Percentiles rank a stretch among this genome's conserved stretches.
Conservation (phyloP, 2,888 invertebrate species). For the Cephalotes varians region DNA sequence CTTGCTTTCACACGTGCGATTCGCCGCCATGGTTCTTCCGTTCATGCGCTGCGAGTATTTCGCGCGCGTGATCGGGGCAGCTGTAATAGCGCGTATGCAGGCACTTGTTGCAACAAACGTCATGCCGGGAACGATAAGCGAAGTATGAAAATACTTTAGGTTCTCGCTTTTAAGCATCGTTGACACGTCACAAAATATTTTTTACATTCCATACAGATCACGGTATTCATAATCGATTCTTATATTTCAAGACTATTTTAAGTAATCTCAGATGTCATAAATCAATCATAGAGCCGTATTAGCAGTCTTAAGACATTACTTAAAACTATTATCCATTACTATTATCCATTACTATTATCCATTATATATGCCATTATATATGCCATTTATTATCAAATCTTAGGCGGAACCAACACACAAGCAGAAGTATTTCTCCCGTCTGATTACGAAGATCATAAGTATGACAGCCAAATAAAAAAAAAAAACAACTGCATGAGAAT, state of each 20-base stretch:
- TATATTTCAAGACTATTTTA: too few species aligned
- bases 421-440: neutral
- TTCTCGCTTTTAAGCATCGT: constrained; percentile 13
- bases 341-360: too few species aligned
- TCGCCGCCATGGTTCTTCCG: constrained; percentile 70
- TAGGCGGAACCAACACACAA: neutral
- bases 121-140: constrained; percentile 36
- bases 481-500: neutral
- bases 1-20: constrained; percentile 75
- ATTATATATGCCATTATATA: too few species aligned
- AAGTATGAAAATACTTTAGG: constrained; percentile 23
- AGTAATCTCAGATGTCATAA: too few species aligned
- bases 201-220: neutral
- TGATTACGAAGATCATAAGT: neutral
- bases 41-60: constrained; percentile 71
- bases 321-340: too few species aligned
- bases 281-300: too few species aligned
- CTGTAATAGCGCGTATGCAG: constrained; percentile 48
- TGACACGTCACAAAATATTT: neutral
- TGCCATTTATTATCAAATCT: neutral
- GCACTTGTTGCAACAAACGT: constrained; percentile 54
- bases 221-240: too few species aligned
- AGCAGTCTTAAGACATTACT: too few species aligned
- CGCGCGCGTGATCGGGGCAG: constrained; percentile 70
- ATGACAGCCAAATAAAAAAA: neutral